Conservation (phyloP, 2,888 invertebrate genomes). For the Brachypterus glaber region DNA sequence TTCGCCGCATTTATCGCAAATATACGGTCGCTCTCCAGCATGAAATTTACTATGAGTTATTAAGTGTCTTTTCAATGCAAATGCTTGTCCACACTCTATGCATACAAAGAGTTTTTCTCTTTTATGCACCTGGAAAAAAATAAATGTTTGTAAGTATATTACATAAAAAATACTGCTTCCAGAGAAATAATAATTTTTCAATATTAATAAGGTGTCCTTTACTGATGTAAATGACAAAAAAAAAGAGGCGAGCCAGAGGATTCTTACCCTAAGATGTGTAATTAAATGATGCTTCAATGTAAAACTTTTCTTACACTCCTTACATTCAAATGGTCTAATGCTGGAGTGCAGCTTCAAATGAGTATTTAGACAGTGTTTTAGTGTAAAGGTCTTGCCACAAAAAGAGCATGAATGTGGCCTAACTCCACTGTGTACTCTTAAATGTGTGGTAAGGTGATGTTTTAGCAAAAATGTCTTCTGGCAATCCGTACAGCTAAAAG, state of each 20-base stretch:
- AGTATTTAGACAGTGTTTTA: slow-evolving; percentile 76
- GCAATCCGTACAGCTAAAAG: slow-evolving; percentile 74
- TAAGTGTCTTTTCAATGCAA: slow-evolving; percentile 71
- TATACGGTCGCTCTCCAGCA: slow-evolving; percentile 73
- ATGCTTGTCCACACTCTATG: slow-evolving; percentile 72
- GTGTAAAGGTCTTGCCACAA: slow-evolving; percentile 72
- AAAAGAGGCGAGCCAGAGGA: too few relatives aligned
- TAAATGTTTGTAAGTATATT: background rate
- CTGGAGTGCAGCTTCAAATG: slow-evolving; percentile 72
- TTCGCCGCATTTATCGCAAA: slow-evolving; percentile 85
- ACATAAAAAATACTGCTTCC: slow-evolving; percentile 1
- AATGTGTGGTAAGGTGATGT: slow-evolving; percentile 76
- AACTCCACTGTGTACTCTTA: slow-evolving; percentile 72
- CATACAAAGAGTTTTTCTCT: slow-evolving; percentile 75
- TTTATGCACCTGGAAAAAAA: slow-evolving; percentile 52
- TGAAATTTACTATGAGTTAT: slow-evolving; percentile 82
- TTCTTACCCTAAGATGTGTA: slow-evolving; percentile 65
- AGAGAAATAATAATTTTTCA: slow-evolving; percentile 3
- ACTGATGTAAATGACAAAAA: too few relatives aligned
- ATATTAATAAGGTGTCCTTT: too few relatives aligned
- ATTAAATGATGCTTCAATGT: slow-evolving; percentile 77
- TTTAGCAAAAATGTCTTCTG: slow-evolving; percentile 76
- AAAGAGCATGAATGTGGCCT: slow-evolving; percentile 69
- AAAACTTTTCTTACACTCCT: slow-evolving; percentile 79
- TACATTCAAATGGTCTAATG: slow-evolving; percentile 72